Percentiles rank a stretch among this genome's conserved stretches.
These are phyloP conservation scores for Hermaeophaga mercurialis DNA, from an alignment of 2,888 invertebrate species.

Conservation along the genomic window DNA sequence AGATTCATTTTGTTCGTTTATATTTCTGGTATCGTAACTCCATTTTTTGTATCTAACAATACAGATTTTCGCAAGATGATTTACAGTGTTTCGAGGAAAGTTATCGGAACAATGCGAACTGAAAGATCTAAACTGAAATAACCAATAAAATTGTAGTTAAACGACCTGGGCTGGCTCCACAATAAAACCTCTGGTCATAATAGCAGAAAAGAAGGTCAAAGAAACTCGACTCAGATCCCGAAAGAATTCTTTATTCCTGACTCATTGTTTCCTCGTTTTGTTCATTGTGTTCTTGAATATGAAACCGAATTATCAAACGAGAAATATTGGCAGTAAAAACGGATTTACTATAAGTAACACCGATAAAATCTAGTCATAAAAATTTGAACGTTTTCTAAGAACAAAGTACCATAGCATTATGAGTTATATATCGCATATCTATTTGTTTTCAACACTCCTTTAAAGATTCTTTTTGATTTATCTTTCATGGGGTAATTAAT, in stretches of 20 bases:
- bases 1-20: constrained; percentile 16
- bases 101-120: constrained; percentile 25
- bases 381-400: too few species aligned
- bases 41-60: constrained; percentile 17
- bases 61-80: constrained; percentile 16
- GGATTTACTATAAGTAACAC: too few species aligned
- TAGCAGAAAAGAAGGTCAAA: constrained; percentile 45
- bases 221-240: background rate
- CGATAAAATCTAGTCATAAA: too few species aligned
- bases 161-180: constrained; percentile 51
- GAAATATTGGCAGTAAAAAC: background rate
- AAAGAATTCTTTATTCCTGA: constrained; percentile 3
- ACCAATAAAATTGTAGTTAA: constrained; percentile 31
- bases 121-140: constrained; percentile 27
- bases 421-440: too few species aligned
- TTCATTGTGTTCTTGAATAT: background rate
- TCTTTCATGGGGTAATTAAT: too few species aligned
- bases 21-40: constrained; percentile 21
- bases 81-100: constrained; percentile 20
- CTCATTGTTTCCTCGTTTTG: constrained; percentile 1
- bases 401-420: too few species aligned
- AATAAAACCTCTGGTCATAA: constrained; percentile 53
- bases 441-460: too few species aligned
- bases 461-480: too few species aligned
- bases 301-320: background rate